These are phyloP conservation scores for Auanema sp. DNA, from an alignment of 2,888 invertebrate genomes.

Conservation along the genomic window DNA sequence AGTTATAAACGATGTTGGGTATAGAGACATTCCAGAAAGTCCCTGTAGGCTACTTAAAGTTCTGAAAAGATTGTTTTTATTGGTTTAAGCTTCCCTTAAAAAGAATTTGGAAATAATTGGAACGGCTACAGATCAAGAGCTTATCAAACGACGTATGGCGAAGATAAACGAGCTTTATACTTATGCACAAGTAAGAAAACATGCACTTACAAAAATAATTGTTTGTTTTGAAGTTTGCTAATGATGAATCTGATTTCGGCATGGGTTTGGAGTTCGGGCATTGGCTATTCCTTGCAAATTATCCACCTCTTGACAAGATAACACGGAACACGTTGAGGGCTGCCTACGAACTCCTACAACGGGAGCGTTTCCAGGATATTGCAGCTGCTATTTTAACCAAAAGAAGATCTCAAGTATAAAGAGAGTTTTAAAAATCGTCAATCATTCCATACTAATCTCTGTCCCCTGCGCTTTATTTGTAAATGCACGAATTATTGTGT, in stretches of 20 bases:
- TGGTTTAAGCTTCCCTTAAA: conserved; percentile 16
- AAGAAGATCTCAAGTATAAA: not conserved
- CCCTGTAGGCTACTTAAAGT: conserved; percentile 57
- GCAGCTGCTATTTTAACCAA: no score
- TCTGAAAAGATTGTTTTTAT: conserved; percentile 1
- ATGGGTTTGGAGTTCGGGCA: conserved; percentile 86
- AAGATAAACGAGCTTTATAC: conserved; percentile 1
- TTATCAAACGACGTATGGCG: conserved; percentile 25
- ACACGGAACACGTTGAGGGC: not conserved
- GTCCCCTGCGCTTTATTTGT: no score
- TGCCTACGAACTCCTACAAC: no score
- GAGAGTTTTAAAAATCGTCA: not conserved
- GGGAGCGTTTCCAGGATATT: no score
- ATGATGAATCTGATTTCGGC: conserved; percentile 90
- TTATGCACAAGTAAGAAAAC: not conserved
- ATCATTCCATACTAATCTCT: no score
- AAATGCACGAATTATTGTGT: not conserved
- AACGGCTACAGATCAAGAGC: conserved; percentile 47
- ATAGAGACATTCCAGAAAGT: conserved; percentile 75
- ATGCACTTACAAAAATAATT: not conserved
- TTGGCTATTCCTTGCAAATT: conserved; percentile 74
- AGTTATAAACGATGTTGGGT: conserved; percentile 78
- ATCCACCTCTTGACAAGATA: conserved; percentile 25
- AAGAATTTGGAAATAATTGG: conserved; percentile 71
- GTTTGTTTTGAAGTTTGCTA: conserved; percentile 76